Evolutionary conservation across 2,888 invertebrate species (phyloP).

Genomic region (Druceiella hillmani): DNA sequence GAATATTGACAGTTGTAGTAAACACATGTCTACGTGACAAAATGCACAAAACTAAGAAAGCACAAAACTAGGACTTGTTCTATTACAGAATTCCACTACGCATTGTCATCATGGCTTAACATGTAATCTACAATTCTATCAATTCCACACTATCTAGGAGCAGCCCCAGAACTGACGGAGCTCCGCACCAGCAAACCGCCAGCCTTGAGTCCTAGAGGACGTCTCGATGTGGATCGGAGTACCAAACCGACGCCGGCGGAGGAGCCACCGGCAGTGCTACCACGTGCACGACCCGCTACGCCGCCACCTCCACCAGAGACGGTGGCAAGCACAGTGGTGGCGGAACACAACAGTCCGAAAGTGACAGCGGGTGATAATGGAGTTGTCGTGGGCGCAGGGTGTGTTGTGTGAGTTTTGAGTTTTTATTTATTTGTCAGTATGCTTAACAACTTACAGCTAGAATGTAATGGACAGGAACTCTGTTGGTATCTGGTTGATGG

Average conservation of each 20-base stretch:
- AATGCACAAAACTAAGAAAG: too few species aligned
- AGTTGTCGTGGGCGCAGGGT: background rate
- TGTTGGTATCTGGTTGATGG: conserved; percentile 2
- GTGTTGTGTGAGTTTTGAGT: too few species aligned
- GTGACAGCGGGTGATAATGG: background rate
- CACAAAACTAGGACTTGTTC: conserved; percentile 2
- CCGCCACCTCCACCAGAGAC: conserved; percentile 23
- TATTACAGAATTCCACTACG: too few species aligned
- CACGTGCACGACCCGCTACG: conserved; percentile 1
- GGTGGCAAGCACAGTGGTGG: conserved; percentile 1
- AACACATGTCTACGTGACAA: too few species aligned
- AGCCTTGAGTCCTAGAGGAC: conserved; percentile 10
- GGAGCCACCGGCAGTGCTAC: conserved; percentile 7
- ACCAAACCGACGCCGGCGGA: conserved; percentile 26
- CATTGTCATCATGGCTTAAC: too few species aligned
- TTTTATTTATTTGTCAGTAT: too few species aligned
- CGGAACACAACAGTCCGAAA: background rate
- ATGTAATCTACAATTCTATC: too few species aligned
- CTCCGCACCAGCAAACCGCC: conserved; percentile 12
- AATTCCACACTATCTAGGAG: background rate
- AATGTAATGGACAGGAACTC: background rate
- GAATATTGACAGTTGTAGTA: too few species aligned
- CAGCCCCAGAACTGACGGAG: conserved; percentile 2
- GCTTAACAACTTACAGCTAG: too few species aligned
- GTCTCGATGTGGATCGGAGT: conserved; percentile 16